These are phyloP conservation scores for Diadema setosum DNA, from an alignment of 35 echinoderm and acorn worm genomes.

Conservation along the genomic window DNA sequence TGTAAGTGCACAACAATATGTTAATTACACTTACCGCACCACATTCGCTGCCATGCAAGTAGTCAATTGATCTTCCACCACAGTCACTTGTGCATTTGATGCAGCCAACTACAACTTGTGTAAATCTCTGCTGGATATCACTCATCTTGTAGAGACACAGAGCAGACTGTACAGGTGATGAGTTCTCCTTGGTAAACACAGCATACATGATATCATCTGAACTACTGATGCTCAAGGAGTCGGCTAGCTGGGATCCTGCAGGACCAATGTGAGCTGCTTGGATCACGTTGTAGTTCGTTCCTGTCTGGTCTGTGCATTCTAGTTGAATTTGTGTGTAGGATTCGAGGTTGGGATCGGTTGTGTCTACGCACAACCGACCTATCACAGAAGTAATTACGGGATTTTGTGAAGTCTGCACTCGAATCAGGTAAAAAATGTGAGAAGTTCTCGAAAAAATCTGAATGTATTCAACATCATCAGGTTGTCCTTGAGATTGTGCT, in stretches of 20 bases:
- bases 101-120: background rate
- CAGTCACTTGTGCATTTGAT: background rate
- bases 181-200: background rate
- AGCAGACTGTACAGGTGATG: no score
- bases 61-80: background rate
- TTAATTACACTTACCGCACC: background rate
- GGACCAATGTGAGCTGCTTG: conserved; percentile 36
- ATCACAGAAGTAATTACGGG: no score
- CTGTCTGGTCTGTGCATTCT: background rate
- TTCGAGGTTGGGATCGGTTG: background rate
- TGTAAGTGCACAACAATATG: no score
- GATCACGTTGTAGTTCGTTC: background rate
- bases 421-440: conserved; percentile 9
- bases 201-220: background rate
- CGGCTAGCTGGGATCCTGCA: conserved; percentile 15
- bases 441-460: background rate
- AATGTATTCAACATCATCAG: background rate
- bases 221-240: background rate
- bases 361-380: background rate
- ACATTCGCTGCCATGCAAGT: background rate
- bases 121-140: conserved; percentile 3
- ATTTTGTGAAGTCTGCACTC: background rate
- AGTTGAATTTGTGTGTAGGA: conserved; percentile 34
- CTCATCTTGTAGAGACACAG: conserved; percentile 35
- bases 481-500: background rate